Evolutionary conservation across 2,888 invertebrate species (phyloP).

Genomic region (Helicoverpa assulta): DNA sequence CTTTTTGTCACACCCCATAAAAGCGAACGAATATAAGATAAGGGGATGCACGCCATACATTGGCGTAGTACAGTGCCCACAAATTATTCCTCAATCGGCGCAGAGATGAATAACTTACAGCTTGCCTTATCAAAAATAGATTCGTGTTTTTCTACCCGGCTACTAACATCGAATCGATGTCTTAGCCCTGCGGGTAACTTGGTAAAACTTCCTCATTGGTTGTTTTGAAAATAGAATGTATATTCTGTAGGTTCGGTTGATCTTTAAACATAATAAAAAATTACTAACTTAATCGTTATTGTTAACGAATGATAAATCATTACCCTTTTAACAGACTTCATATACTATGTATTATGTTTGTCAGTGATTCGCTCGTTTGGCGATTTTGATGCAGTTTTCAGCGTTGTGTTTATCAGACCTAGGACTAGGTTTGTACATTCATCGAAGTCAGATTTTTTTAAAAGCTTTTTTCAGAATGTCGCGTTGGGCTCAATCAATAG

Average conservation of each 20-base stretch:
- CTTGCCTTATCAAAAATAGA: conserved; percentile 75
- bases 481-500: no score
- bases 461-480: no score
- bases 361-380: no score
- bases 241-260: conserved; percentile 15
- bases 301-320: no score
- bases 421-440: no score
- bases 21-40: conserved; percentile 34
- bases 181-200: conserved; percentile 33
- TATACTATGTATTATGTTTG: no score
- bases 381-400: no score
- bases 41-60: conserved; percentile 17
- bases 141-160: conserved; percentile 67
- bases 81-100: conserved; percentile 75
- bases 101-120: conserved; percentile 72
- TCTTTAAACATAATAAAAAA: background rate
- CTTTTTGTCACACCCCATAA: conserved; percentile 32
- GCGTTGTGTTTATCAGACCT: no score
- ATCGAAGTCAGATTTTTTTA: no score
- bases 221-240: conserved; percentile 33
- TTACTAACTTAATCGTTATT: no score
- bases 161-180: conserved; percentile 40
- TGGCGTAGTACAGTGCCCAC: conserved; percentile 30
- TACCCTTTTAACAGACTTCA: no score
- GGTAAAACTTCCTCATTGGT: conserved; percentile 50